Percentiles rank a stretch among this genome's conserved stretches.
Evolutionary conservation across 1,140 invertebrate genomes (phyloP).

Genomic region (Notospermus geniculatus): DNA sequence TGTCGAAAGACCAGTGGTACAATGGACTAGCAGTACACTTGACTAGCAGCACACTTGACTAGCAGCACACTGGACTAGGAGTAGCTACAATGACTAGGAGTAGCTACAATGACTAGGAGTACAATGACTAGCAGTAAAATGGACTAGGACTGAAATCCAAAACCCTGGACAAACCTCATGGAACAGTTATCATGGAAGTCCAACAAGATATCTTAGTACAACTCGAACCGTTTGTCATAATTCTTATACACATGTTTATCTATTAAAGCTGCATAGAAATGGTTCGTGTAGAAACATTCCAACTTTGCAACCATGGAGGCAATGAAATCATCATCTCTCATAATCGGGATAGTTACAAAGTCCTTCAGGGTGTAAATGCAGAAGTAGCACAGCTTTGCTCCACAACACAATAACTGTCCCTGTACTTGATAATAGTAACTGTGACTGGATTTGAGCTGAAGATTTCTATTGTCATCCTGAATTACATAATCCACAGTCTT

Average conservation of each 20-base stretch:
- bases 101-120: too few species aligned
- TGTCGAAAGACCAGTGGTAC: too few species aligned
- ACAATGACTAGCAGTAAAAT: too few species aligned
- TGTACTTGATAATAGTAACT: slow-evolving; percentile 28
- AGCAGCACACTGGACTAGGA: too few species aligned
- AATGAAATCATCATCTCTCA: slow-evolving; percentile 20
- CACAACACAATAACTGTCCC: slow-evolving; percentile 25
- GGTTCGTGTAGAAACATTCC: slow-evolving; percentile 16
- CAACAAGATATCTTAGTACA: too few species aligned
- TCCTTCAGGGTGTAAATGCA: slow-evolving; percentile 22
- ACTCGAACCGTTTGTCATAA: too few species aligned
- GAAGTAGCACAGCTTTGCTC: slow-evolving; percentile 16
- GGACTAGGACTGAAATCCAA: too few species aligned
- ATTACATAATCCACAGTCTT: not conserved
- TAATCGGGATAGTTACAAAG: slow-evolving; percentile 17
- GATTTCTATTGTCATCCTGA: not conserved
- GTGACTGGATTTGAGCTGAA: not conserved
- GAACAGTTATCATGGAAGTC: too few species aligned
- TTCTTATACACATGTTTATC: not conserved
- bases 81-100: too few species aligned
- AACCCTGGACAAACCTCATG: too few species aligned
- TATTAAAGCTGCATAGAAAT: not conserved
- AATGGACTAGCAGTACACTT: too few species aligned
- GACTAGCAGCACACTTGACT: too few species aligned
- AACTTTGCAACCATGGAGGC: slow-evolving; percentile 14